These are phyloP conservation scores for Xiphophorus birchmanni DNA, from an alignment of 2,797 vertebrate genomes.

Conservation along the genomic window DNA sequence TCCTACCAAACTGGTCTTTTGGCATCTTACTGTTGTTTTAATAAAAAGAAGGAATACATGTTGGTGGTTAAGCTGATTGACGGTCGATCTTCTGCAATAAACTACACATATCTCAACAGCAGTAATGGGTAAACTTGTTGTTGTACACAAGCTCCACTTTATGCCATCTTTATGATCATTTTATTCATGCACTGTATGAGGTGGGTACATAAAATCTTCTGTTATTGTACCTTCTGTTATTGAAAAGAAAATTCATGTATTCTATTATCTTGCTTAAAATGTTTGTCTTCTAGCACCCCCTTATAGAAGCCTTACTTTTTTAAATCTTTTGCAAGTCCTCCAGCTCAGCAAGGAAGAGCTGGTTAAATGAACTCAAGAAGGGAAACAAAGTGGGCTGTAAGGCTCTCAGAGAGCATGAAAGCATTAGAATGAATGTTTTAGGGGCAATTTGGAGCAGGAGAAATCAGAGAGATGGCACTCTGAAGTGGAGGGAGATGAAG, in stretches of 20 bases:
- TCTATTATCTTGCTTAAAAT: neutral
- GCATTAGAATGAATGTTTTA: constrained; percentile 42
- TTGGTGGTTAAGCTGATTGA: neutral
- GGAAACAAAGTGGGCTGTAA: constrained; percentile 15
- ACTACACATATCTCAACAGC: neutral
- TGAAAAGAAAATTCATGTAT: constrained; percentile 7
- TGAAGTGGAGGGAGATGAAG: constrained; percentile 38
- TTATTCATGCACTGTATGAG: neutral
- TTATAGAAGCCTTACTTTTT: constrained; percentile 21
- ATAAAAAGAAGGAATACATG: neutral
- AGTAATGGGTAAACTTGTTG: neutral
- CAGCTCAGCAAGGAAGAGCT: constrained; percentile 30
- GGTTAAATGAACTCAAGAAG: constrained; percentile 30
- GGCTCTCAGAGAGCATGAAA: constrained; percentile 44
- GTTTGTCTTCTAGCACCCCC: constrained; percentile 13
- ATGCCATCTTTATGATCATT: neutral
- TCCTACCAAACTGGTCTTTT: neutral
- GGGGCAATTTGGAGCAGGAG: constrained; percentile 25
- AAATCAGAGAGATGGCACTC: constrained; percentile 42
- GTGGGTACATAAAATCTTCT: neutral
- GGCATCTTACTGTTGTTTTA: neutral
- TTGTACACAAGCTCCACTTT: neutral
- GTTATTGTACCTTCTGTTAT: neutral
- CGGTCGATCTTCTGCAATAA: neutral
- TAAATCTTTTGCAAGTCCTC: constrained; percentile 8